Evolutionary conservation across 2,888 invertebrate species (phyloP).

Genomic region (Leptogaster cylindrica): DNA sequence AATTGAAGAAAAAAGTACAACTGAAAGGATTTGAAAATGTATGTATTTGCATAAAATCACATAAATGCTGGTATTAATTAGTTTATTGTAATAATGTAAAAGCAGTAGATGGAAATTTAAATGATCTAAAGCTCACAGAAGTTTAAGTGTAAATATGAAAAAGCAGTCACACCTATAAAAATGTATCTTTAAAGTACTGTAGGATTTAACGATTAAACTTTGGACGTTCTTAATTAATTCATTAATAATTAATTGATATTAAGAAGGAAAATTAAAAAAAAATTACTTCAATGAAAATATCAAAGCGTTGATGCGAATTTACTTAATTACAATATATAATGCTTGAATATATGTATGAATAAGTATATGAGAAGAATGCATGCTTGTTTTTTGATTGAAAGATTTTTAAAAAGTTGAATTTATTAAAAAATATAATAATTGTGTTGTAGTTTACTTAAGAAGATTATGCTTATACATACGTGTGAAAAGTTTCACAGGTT

Average conservation of each 20-base stretch:
- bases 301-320: conserved; percentile 19
- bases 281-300: conserved; percentile 11
- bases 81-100: conserved; percentile 12
- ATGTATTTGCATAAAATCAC: conserved; percentile 29
- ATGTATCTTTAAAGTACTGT: conserved; percentile 1
- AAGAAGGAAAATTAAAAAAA: conserved; percentile 14
- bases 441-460: conserved; percentile 28
- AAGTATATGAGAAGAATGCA: conserved; percentile 33
- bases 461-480: conserved; percentile 38
- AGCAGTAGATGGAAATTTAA: conserved; percentile 22
- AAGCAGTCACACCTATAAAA: conserved; percentile 35
- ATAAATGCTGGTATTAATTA: conserved; percentile 7
- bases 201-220: conserved; percentile 11
- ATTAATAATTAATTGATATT: conserved; percentile 5
- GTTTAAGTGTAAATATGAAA: conserved; percentile 28
- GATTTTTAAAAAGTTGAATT: too few relatives aligned
- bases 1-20: conserved; percentile 19
- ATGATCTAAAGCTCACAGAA: conserved; percentile 26
- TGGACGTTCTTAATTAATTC: background rate
- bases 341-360: conserved; percentile 36
- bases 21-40: conserved; percentile 15
- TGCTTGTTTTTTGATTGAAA: conserved; percentile 30
- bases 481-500: conserved; percentile 32
- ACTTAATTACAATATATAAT: conserved; percentile 32
- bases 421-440: conserved; percentile 26